Conservation (phyloP, 2,113 vertebrate genomes). For the Tringa solitaria region DNA sequence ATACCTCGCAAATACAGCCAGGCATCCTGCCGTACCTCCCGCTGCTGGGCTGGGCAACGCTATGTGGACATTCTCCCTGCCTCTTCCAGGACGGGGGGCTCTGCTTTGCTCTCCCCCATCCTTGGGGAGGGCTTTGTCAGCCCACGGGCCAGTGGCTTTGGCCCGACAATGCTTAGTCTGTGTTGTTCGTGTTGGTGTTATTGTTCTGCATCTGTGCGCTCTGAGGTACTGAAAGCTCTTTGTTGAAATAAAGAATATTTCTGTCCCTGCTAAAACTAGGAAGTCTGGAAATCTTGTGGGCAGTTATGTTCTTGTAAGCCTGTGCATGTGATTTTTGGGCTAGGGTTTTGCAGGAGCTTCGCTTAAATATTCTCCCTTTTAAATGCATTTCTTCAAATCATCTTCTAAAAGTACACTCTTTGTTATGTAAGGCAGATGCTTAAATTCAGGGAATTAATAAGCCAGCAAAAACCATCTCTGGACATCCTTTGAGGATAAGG, state of each 20-base stretch:
- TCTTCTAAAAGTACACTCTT: background rate
- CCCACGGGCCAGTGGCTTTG: background rate
- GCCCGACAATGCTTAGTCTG: background rate
- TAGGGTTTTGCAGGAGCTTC: background rate
- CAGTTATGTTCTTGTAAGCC: background rate
- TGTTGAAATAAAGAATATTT: background rate
- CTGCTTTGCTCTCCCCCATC: background rate
- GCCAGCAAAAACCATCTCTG: background rate
- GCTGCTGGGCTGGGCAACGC: background rate
- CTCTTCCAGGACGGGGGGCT: background rate
- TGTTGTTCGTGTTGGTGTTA: background rate
- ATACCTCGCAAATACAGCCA: background rate
- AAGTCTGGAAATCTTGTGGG: background rate
- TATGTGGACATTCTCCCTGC: background rate
- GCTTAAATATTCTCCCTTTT: background rate
- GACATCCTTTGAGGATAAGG: background rate
- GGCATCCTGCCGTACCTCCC: background rate
- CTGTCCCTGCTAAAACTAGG: background rate
- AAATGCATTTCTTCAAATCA: background rate
- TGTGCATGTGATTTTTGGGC: background rate
- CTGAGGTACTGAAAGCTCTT: background rate
- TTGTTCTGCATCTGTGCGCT: conserved; percentile 11
- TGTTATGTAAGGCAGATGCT: background rate
- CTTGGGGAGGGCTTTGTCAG: background rate
- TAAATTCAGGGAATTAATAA: background rate